A percentile compares a stretch with the other conserved stretches of the same genome.
phyloP scores from a whole-genome alignment of 2,797 vertebrate species.

The Sardinella longiceps region DNA sequence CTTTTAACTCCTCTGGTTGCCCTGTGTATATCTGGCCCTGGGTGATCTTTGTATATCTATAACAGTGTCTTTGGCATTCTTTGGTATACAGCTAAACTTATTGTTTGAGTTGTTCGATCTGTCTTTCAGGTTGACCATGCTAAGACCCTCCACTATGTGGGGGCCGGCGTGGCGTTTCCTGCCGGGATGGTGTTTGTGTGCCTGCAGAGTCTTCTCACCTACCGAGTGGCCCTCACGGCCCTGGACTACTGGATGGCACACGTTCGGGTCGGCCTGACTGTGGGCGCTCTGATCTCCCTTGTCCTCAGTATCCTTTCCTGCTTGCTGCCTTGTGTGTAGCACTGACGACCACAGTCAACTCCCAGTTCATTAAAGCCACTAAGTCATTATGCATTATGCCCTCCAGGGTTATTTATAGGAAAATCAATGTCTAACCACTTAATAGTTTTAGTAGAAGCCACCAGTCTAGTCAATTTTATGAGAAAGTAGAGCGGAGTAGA shows the following conservation, averaged over 20 bases:
- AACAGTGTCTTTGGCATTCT: not conserved
- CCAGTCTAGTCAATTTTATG: not conserved
- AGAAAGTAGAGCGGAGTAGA: not conserved
- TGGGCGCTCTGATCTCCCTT: slow-evolving; percentile 82
- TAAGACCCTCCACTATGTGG: slow-evolving; percentile 89
- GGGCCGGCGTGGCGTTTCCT: slow-evolving; percentile 86
- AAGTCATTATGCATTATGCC: not conserved
- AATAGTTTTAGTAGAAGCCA: not conserved
- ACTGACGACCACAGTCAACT: not conserved
- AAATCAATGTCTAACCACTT: not conserved
- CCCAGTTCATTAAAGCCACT: not conserved
- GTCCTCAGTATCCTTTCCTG: slow-evolving; percentile 88
- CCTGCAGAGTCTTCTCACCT: slow-evolving; percentile 88
- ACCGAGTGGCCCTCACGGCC: slow-evolving; percentile 80
- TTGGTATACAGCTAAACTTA: too few species aligned
- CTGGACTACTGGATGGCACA: slow-evolving; percentile 90
- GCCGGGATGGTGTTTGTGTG: slow-evolving; percentile 90
- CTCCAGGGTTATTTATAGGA: not conserved
- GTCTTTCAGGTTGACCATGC: slow-evolving; percentile 86
- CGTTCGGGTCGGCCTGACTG: slow-evolving; percentile 82
- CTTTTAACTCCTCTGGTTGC: not conserved
- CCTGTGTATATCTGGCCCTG: not conserved
- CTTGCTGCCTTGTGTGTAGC: not conserved
- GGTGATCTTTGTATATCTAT: not conserved
- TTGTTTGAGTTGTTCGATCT: not conserved